These are phyloP conservation scores for Cerastis leucographa DNA, from an alignment of 2,888 invertebrate species.

Conservation along the genomic window DNA sequence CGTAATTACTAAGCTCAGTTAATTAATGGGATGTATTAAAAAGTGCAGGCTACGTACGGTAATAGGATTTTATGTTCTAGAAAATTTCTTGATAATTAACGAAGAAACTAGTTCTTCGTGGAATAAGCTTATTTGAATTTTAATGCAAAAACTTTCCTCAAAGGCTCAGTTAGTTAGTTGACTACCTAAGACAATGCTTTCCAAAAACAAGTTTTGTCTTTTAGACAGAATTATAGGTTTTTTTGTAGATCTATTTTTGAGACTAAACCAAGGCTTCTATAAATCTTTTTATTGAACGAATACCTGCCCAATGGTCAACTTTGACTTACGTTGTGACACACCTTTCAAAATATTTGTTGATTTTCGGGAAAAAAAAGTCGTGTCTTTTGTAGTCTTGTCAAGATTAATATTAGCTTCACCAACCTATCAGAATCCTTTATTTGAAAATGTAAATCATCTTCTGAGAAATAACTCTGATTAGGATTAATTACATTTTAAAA, in stretches of 20 bases:
- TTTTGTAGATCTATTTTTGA: neutral
- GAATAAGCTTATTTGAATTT: constrained; percentile 16
- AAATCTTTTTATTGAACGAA: too few relatives aligned
- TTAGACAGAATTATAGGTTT: neutral
- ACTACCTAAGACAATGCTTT: neutral
- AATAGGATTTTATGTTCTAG: constrained; percentile 45
- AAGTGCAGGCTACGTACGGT: constrained; percentile 28
- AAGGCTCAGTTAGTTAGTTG: neutral
- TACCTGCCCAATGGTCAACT: too few relatives aligned
- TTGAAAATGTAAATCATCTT: neutral
- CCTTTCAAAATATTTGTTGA: too few relatives aligned
- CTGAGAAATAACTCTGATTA: too few relatives aligned
- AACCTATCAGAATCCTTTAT: neutral
- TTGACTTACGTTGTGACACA: too few relatives aligned
- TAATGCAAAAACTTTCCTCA: neutral
- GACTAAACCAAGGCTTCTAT: too few relatives aligned
- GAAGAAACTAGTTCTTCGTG: constrained; percentile 12
- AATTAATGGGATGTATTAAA: constrained; percentile 49
- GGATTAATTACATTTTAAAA: too few relatives aligned
- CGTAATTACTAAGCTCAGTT: constrained; percentile 46
- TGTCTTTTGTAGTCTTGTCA: too few relatives aligned
- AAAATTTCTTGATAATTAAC: constrained; percentile 32
- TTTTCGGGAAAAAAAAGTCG: too few relatives aligned
- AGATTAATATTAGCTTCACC: neutral
- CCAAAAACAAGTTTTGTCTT: neutral